A percentile compares a stretch with the other conserved stretches of the same genome.
Conservation (phyloP, 2,797 vertebrate genomes). For the Choloepus didactylus region DNA sequence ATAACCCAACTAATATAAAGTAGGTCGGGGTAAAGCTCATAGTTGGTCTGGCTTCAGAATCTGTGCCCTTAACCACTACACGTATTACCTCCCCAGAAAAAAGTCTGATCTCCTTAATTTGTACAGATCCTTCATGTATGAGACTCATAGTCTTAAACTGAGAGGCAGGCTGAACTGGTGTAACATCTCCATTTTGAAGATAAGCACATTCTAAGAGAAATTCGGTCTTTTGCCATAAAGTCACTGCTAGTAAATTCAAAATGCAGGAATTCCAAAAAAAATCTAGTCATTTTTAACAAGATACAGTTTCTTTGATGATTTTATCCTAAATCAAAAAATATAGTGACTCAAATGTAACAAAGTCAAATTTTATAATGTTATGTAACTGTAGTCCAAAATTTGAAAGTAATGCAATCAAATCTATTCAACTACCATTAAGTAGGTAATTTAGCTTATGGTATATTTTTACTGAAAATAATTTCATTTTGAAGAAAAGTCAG, state of each 20-base stretch:
- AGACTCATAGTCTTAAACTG: neutral
- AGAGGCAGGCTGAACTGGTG: neutral
- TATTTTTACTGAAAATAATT: neutral
- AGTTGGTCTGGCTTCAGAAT: neutral
- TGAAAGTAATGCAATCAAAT: neutral
- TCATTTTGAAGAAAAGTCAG: neutral
- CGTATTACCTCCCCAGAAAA: neutral
- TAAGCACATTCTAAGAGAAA: neutral
- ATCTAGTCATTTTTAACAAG: neutral
- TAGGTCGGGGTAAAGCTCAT: neutral
- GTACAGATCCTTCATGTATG: neutral
- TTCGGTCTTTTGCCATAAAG: neutral
- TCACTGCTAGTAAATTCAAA: neutral
- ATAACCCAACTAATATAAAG: neutral
- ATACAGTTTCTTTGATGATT: neutral
- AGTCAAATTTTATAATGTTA: neutral
- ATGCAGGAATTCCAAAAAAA: neutral
- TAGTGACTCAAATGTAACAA: neutral
- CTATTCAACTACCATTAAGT: neutral
- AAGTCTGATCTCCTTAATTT: neutral
- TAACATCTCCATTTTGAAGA: constrained; percentile 25
- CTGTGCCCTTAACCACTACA: neutral
- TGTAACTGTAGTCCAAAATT: neutral
- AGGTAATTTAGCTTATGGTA: neutral
- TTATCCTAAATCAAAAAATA: neutral